Base-by-base conservation (phyloP, 2,113 vertebrate genomes). In the Cynocephalus volans region DNA sequence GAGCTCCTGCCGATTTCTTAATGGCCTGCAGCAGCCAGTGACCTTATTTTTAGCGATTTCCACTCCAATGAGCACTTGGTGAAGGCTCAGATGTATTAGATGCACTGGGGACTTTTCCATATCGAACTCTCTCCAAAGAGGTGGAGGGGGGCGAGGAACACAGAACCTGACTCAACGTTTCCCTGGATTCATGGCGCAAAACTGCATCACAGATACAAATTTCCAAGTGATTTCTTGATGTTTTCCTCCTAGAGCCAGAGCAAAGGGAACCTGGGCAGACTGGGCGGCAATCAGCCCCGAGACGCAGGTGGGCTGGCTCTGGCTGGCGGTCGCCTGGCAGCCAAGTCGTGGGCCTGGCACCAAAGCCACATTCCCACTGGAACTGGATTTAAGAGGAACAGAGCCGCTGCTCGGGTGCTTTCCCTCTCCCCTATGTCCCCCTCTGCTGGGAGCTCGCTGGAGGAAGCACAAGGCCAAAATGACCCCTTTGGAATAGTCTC, bases 21-120 rank as follows among this genome's bases (percentile, higher is more conserved):
- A 80, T 76, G 97, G 93, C 85, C 93, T 0, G 24, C 9, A 72
- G 96, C 52, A 88, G 86, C 73, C 56, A 15, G 48, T 82, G 88
- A 95, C 88, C 77, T 96, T 86, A 95, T 84, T 96, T 95, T 92
- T 80, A 96, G 87, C 75, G 41, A 60, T 96, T 98, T 95, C 76
- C 86, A 96, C 58, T 95, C 93, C 95, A 93, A 1, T 7, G 93
- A 72, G 56, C 65, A 33, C 48, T 97, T 70, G 8, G 31, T 1
- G 36, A 84, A 73, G 82, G 56, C 26, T 23, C 77, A 4, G 33
- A 41, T 3, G 1, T 15, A 10, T 7, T 12, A 48, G 79, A 56
- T 1, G 6, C 54, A 7, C 31, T 0, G 14, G 77, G 58, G 31
- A 50, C 23, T 3, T 36, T 14, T 62, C 50, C 70, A 48, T 5